Conservation (phyloP, 64 coral and sea anemone genomes). For the Orbicella faveolata region DNA sequence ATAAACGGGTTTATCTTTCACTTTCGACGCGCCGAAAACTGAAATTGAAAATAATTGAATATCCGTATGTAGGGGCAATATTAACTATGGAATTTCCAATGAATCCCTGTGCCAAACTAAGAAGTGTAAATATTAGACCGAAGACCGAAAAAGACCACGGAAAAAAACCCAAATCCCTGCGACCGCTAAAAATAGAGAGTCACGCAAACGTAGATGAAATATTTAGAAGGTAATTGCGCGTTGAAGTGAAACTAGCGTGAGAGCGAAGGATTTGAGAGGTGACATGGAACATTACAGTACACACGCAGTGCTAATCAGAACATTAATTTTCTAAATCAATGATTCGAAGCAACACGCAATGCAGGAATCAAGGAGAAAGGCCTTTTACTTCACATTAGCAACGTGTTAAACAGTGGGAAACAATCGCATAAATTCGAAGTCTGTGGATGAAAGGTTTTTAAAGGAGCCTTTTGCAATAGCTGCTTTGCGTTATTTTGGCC, state of each 20-base stretch:
- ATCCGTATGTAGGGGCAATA: not conserved
- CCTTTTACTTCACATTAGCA: not conserved
- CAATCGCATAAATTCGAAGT: not conserved
- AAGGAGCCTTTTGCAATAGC: not conserved
- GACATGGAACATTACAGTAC: not conserved
- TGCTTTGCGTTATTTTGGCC: not conserved
- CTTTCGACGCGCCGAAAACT: not conserved
- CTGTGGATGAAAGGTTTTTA: not conserved
- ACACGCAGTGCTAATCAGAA: not conserved
- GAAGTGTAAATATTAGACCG: conserved; percentile 12
- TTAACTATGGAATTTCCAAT: not conserved
- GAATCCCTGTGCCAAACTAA: not conserved
- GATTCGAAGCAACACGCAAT: not conserved
- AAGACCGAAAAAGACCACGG: not conserved
- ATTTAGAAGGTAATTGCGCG: conserved; percentile 6
- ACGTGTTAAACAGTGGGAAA: not conserved
- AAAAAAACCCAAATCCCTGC: not conserved
- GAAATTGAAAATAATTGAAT: conserved; percentile 17
- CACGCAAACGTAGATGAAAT: conserved; percentile 24
- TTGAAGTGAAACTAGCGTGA: conserved; percentile 17
- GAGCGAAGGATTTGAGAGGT: conserved; percentile 7
- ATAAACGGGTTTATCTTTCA: not conserved
- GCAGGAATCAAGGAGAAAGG: not conserved
- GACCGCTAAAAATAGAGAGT: conserved; percentile 8
- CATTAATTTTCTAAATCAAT: not conserved